A percentile compares a stretch with the other conserved stretches of the same genome.
These are phyloP conservation scores for Cylas formicarius DNA, from an alignment of 1,140 invertebrate species.

Conservation along the genomic window DNA sequence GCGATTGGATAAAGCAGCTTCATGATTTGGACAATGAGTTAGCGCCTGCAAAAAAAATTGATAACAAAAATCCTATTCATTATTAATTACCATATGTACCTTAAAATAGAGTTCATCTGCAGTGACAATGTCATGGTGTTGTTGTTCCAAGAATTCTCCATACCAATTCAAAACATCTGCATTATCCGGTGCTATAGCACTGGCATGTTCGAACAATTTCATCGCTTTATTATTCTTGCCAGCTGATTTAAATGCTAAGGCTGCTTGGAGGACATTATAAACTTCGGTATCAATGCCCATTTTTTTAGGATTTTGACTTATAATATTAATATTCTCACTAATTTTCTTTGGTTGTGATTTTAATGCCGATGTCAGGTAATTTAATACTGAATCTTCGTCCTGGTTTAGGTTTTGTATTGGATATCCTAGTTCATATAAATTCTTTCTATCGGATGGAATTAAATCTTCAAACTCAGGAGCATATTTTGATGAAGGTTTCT, in stretches of 20 bases:
- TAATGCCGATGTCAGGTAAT: slow-evolving; percentile 24
- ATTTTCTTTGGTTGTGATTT: slow-evolving; percentile 19
- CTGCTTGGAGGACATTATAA: slow-evolving; percentile 71
- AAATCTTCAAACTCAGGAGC: slow-evolving; percentile 37
- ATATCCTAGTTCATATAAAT: slow-evolving; percentile 17
- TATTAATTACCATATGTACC: slow-evolving; percentile 19
- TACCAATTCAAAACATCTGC: slow-evolving; percentile 88
- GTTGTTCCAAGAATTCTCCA: slow-evolving; percentile 88
- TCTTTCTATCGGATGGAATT: slow-evolving; percentile 30
- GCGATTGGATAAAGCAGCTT: slow-evolving; percentile 70
- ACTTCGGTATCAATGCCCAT: slow-evolving; percentile 57
- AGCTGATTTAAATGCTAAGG: slow-evolving; percentile 70
- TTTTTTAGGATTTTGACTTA: slow-evolving; percentile 9
- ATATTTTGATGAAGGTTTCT: slow-evolving; percentile 26
- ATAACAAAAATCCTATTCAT: background rate
- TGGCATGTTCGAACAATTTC: slow-evolving; percentile 84
- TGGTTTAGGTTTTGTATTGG: slow-evolving; percentile 15
- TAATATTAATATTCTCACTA: slow-evolving; percentile 9
- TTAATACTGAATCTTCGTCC: slow-evolving; percentile 27
- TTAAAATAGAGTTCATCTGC: slow-evolving; percentile 83
- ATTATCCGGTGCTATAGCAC: slow-evolving; percentile 82
- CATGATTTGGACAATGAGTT: slow-evolving; percentile 73
- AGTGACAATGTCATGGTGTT: slow-evolving; percentile 74
- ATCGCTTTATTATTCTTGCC: slow-evolving; percentile 81
- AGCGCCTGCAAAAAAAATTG: slow-evolving; percentile 52